Evolutionary conservation across 2,797 vertebrate species (phyloP), one percentile per base, ranked within the genome.

Genomic region (Xenentodon cancila): DNA sequence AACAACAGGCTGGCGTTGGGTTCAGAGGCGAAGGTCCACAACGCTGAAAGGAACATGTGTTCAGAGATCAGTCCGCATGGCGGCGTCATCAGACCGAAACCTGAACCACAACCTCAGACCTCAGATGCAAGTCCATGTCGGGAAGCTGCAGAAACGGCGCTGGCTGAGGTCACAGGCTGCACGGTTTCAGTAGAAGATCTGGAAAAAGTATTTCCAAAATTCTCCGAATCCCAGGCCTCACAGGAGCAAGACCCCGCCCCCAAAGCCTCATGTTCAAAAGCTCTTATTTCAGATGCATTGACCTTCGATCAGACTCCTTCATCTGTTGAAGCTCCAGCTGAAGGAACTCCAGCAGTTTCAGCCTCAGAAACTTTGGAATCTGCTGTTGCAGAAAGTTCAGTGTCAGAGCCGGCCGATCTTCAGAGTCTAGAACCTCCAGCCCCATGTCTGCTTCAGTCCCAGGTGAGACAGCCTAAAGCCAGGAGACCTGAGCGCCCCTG

Each of bases 401-500:
- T 11, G 19, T 9, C 20, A 58, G 44, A 73, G 32, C 48, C 11
- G 46, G 25, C 27, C 59, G 50, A 7, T 60, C 40, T 34, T 9
- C 48, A 40, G 20, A 32, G 7, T 55, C 49, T 21, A 9, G 61
- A 46, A 40, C 34, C 30, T 19, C 44, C 59, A 45, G 19, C 27
- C 37, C n/a, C n/a, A 25, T 59, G 4, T 64, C 43, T 65, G 16
- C 3, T 70, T 45, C 53, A 43, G 50, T 15, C 20, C 40, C 63
- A 72, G 45, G 45, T 64, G 49, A 66, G 73, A 37, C 89, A 77
- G 27, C 72, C 67, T 48, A 94, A 91, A 60, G 72, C 88, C 61
- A 93, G 92, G 75, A 93, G 94, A 87, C 94, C 94, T 57, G 94
- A 96, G 78, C 93, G 97, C 61, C 97, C 97, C 34, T 94, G 94